phyloP scores from a whole-genome alignment of 1,140 invertebrate genomes.

The Coptotermes formosanus region DNA sequence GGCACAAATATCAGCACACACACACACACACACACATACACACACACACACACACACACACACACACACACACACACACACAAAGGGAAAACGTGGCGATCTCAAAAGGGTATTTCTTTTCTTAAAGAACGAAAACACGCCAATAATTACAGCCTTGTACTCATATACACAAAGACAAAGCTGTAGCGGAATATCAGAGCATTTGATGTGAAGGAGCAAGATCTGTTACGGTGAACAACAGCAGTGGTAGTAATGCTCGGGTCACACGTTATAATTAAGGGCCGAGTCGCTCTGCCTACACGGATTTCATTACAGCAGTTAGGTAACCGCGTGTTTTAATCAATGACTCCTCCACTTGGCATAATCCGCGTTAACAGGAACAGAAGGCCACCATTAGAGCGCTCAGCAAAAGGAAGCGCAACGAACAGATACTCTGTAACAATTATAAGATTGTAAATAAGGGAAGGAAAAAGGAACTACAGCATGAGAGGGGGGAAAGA shows the following conservation, averaged over 20 bases:
- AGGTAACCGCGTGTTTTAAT: conserved; percentile 27
- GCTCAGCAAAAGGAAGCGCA: not conserved
- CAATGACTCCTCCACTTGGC: conserved; percentile 14
- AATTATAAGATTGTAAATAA: not conserved
- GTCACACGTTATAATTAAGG: not conserved
- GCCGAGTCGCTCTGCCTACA: conserved; percentile 23
- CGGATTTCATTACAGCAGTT: conserved; percentile 29
- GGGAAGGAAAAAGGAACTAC: not conserved
- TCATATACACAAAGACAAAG: not conserved
- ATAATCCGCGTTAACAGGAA: not conserved
- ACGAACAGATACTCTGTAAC: not conserved
- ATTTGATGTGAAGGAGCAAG: not conserved
- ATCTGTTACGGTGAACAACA: not conserved
- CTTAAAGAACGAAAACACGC: too few species aligned
- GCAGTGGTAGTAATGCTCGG: not conserved
- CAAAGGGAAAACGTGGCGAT: too few species aligned
- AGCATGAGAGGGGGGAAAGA: not conserved
- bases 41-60: too few species aligned
- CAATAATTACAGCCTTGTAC: too few species aligned
- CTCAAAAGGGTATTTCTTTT: too few species aligned
- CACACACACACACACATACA: too few species aligned
- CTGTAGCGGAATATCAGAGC: not conserved
- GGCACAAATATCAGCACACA: too few species aligned
- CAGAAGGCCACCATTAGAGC: not conserved
- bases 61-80: too few species aligned